Evolutionary conservation across 2,888 invertebrate species (phyloP).

Genomic region (Ryuthela nishihirai): DNA sequence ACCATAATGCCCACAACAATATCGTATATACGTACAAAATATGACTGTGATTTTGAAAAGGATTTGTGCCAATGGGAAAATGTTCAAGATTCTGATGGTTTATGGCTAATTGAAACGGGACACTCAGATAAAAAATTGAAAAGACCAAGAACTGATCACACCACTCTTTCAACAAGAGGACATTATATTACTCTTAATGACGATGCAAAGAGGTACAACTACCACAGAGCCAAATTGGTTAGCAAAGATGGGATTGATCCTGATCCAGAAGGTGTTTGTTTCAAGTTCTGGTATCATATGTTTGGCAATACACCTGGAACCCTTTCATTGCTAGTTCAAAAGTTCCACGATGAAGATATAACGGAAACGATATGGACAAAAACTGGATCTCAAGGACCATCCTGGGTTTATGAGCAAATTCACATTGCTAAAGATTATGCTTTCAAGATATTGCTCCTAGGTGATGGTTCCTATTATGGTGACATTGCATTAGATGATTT

Average conservation of each 20-base stretch:
- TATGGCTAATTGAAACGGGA: constrained; percentile 19
- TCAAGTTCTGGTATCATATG: constrained; percentile 41
- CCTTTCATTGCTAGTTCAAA: constrained; percentile 7
- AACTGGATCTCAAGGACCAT: constrained; percentile 30
- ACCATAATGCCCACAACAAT: constrained; percentile 11
- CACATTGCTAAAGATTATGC: constrained; percentile 13
- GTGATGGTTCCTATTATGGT: constrained; percentile 16
- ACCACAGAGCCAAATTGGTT: neutral
- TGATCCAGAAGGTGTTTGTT: constrained; percentile 17
- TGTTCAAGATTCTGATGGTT: neutral
- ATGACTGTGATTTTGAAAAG: constrained; percentile 34
- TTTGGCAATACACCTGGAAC: constrained; percentile 28
- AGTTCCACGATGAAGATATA: constrained; percentile 27
- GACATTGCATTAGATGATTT: constrained; percentile 36
- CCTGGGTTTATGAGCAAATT: constrained; percentile 34
- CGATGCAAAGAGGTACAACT: neutral
- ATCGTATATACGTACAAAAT: constrained; percentile 13
- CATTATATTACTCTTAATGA: constrained; percentile 22
- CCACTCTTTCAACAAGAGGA: constrained; percentile 24
- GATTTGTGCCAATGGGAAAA: constrained; percentile 31
- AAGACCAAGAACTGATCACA: constrained; percentile 31
- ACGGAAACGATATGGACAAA: constrained; percentile 8
- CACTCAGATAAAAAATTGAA: constrained; percentile 20
- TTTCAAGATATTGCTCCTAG: constrained; percentile 26
- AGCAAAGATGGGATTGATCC: constrained; percentile 14